Evolutionary conservation across 2,888 invertebrate genomes (phyloP), one percentile per base, ranked within the genome.

Genomic region (Troilus luridus): DNA sequence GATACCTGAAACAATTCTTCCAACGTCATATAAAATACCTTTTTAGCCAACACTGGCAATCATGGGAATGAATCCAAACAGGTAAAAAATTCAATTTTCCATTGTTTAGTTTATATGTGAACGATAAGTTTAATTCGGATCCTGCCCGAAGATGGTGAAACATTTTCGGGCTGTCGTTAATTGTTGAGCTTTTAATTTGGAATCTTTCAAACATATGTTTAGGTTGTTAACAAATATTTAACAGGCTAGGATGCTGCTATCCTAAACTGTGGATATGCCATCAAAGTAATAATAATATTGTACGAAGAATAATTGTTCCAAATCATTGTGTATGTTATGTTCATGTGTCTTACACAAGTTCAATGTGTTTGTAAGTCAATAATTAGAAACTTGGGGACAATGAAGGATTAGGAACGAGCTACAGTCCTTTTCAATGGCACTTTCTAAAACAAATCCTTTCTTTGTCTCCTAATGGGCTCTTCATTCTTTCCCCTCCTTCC

Each of bases 371-470:
- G 72, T 77, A 77, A 77, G 72, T 77, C 72, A 77, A 77, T 85
- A 85, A 85, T 85, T 85, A 85, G 56, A 85, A 54, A 85, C 56
- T 85, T 21, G 21, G 56, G n/a, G 85, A 58, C 85, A 85, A 85
- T 85, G 56, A 58, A 85, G 72, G 85, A 85, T 85, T 85, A 85
- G n/a, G 85, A 56, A 58, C 85, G n/a, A 19, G 85, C 85, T 56
- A 41, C 41, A 85, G 85, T n/a, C 56, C 54, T 77, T 58, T 85
- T 56, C 85, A 85, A 85, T 77, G 72, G 72, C 85, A 58, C 85
- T 85, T 85, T 85, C 85, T 85, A 85, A 85, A 85, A 85, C 85
- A 85, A 58, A 85, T 85, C 85, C 85, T 85, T 21, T 85, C 85
- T 85, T 85, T 85, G 85, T 85, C 85, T 85, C 19, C 85, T 85